Conservation (phyloP, 2,888 invertebrate species). For the Chironomus tentans region DNA sequence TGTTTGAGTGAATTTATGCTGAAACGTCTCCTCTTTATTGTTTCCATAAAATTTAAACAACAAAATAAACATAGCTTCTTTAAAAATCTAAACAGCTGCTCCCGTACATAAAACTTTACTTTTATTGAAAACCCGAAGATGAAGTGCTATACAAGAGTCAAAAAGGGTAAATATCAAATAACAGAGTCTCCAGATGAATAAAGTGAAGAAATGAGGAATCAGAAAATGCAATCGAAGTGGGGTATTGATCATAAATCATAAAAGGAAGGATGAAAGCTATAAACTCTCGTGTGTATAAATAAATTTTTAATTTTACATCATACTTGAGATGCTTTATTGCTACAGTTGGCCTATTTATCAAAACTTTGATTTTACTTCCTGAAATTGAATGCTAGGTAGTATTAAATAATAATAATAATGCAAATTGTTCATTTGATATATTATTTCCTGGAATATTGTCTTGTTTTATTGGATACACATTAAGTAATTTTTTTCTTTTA, state of each 20-base stretch:
- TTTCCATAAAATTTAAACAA: no score
- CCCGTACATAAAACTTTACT: no score
- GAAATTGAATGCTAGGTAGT: background rate
- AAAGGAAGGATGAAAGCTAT: background rate
- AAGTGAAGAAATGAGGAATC: background rate
- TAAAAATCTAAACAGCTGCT: no score
- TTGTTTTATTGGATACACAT: background rate
- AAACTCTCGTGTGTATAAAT: background rate
- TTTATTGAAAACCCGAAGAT: no score
- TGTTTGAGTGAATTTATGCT: no score
- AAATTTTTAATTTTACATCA: background rate
- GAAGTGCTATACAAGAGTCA: no score
- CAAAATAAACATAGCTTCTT: no score
- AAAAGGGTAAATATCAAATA: no score
- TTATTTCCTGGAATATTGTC: background rate
- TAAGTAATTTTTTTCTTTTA: background rate
- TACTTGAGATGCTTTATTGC: background rate
- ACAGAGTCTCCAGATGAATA: no score
- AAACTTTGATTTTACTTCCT: background rate
- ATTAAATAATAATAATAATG: background rate
- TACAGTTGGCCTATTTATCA: background rate
- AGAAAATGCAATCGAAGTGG: background rate
- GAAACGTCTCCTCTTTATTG: no score
- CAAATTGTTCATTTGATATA: background rate
- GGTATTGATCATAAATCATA: background rate